Percentiles rank a stretch among this genome's conserved stretches.
phyloP scores from a whole-genome alignment of 2,888 invertebrate species.

The Blera fallax region DNA sequence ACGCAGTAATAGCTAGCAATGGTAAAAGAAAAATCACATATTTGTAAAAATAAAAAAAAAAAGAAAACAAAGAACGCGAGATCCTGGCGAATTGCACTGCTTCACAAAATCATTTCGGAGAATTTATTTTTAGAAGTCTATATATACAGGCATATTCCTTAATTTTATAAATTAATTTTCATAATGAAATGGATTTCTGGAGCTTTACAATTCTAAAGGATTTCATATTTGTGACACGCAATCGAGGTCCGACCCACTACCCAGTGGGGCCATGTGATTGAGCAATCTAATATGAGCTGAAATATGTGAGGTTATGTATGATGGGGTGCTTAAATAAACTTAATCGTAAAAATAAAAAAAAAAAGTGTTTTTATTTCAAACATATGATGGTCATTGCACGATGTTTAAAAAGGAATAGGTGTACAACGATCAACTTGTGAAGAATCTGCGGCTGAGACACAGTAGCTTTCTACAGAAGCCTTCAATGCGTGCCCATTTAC shows the following conservation, averaged over 20 bases:
- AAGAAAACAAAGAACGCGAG: neutral
- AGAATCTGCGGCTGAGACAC: no score
- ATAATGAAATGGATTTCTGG: conserved; percentile 71
- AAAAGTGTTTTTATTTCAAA: neutral
- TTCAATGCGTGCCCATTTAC: no score
- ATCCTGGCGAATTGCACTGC: conserved; percentile 68
- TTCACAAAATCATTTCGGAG: conserved; percentile 73
- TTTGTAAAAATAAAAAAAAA: conserved; percentile 12
- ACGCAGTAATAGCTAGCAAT: neutral
- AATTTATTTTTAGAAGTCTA: neutral
- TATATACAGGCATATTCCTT: neutral
- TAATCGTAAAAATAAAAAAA: conserved; percentile 44
- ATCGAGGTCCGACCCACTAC: neutral
- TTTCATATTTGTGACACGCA: conserved; percentile 2
- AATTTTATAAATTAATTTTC: conserved; percentile 21
- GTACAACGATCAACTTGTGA: no score
- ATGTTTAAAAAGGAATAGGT: no score
- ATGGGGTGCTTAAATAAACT: conserved; percentile 72
- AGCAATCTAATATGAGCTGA: conserved; percentile 28
- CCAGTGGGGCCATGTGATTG: conserved; percentile 27
- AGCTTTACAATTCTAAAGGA: conserved; percentile 70
- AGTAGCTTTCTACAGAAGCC: no score
- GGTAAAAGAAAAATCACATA: conserved; percentile 34
- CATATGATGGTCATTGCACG: neutral
- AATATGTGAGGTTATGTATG: conserved; percentile 69